Percentiles rank a stretch among this genome's conserved stretches.
phyloP scores from a whole-genome alignment of 2,888 invertebrate genomes.

The Drosophila atripex region DNA sequence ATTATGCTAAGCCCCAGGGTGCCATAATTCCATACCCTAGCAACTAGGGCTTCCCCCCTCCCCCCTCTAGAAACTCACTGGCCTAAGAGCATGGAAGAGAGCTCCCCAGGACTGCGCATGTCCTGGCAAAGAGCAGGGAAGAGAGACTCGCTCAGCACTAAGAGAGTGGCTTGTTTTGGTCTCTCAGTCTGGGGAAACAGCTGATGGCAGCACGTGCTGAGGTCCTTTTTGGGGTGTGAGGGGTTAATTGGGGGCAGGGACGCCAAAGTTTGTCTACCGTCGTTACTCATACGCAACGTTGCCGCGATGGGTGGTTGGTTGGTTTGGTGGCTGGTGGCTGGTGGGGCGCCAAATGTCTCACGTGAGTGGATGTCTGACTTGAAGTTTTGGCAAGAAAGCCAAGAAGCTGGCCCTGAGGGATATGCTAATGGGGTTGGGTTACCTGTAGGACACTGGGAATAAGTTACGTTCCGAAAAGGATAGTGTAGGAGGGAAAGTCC shows the following conservation, averaged over 20 bases:
- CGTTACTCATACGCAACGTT: slow-evolving; percentile 69
- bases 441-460: slow-evolving; percentile 35
- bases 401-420: slow-evolving; percentile 30
- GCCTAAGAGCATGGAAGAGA: slow-evolving; percentile 31
- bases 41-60: slow-evolving; percentile 47
- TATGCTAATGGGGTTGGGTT: slow-evolving; percentile 42
- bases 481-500: slow-evolving; percentile 14
- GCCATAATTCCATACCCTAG: slow-evolving; percentile 82
- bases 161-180: slow-evolving; percentile 42
- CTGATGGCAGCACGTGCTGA: slow-evolving; percentile 48
- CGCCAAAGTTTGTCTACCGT: slow-evolving; percentile 36
- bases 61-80: background rate
- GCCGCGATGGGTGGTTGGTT: slow-evolving; percentile 33
- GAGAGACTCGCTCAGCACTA: background rate
- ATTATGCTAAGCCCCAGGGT: slow-evolving; percentile 84
- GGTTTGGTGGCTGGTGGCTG: background rate
- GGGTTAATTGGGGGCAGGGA: slow-evolving; percentile 10
- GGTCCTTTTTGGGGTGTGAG: slow-evolving; percentile 2
- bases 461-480: slow-evolving; percentile 7
- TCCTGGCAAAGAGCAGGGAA: slow-evolving; percentile 4
- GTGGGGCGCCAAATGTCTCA: slow-evolving; percentile 17
- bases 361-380: slow-evolving; percentile 26
- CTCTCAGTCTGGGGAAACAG: slow-evolving; percentile 33
- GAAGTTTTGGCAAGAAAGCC: slow-evolving; percentile 32
- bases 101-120: slow-evolving; percentile 8